A percentile compares a stretch with the other conserved stretches of the same genome.
Evolutionary conservation across 2,113 vertebrate species (phyloP).

Genomic region (Elephas maximus): DNA sequence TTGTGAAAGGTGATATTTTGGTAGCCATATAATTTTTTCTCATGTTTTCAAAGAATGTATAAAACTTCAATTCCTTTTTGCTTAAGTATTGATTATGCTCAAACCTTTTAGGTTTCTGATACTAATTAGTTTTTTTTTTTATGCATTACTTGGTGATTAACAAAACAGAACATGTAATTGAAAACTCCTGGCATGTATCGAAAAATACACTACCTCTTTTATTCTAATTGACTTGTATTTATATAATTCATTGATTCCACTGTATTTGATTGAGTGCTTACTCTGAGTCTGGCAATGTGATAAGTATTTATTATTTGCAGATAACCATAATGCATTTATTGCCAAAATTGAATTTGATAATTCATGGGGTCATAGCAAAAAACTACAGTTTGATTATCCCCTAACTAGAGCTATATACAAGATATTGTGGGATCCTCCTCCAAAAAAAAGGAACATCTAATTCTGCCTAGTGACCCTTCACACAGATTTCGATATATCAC

Average conservation of each 20-base stretch:
- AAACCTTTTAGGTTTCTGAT: background rate
- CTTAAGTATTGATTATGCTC: background rate
- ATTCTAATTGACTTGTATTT: background rate
- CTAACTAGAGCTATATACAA: background rate
- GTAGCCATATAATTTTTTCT: background rate
- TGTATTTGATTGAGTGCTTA: background rate
- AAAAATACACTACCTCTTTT: background rate
- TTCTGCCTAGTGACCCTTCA: background rate
- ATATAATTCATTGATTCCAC: background rate
- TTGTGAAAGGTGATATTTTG: background rate
- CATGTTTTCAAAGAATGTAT: background rate
- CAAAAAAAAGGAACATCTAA: background rate
- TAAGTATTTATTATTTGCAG: background rate
- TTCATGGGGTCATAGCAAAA: background rate
- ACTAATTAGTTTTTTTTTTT: background rate
- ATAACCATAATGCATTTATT: background rate
- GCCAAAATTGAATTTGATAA: background rate
- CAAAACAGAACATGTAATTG: background rate
- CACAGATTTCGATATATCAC: background rate
- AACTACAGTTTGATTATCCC: background rate
- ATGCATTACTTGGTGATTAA: background rate
- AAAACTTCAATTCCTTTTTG: background rate
- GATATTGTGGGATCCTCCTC: background rate
- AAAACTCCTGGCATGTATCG: background rate
- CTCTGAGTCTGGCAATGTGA: background rate